A percentile compares a stretch with the other conserved stretches of the same genome.
Evolutionary conservation across 2,113 vertebrate species (phyloP).

Genomic region (Ciconia boyciana): DNA sequence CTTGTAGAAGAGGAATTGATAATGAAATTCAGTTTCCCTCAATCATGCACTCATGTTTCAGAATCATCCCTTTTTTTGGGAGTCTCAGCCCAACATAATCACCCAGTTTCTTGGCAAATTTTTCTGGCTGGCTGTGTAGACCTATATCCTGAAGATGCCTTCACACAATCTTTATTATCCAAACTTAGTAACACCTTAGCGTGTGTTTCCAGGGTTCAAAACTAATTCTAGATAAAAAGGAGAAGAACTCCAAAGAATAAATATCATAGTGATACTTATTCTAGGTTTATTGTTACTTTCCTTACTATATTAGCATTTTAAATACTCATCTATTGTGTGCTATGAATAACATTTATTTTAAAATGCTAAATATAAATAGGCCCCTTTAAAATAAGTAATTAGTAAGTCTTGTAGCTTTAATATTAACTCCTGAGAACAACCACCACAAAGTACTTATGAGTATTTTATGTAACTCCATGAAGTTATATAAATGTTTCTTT

Average conservation of each 20-base stretch:
- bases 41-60: neutral
- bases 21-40: neutral
- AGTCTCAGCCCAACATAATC: neutral
- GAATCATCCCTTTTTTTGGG: neutral
- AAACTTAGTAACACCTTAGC: neutral
- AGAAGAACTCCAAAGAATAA: neutral
- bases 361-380: neutral
- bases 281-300: neutral
- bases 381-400: neutral
- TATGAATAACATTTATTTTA: neutral
- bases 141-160: neutral
- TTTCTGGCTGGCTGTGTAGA: neutral
- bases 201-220: neutral
- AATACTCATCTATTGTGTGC: neutral
- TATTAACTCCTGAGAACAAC: neutral
- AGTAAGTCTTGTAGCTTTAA: neutral
- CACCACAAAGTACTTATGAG: neutral
- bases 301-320: neutral
- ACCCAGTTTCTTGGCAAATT: neutral
- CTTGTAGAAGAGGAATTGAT: neutral
- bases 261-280: neutral
- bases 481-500: neutral
- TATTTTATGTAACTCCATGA: neutral
- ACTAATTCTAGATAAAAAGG: neutral
- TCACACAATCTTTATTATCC: neutral